Percentiles rank a stretch among this genome's conserved stretches.
These are phyloP conservation scores for Leptura quadrifasciata DNA, from an alignment of 2,888 invertebrate genomes.

Conservation along the genomic window DNA sequence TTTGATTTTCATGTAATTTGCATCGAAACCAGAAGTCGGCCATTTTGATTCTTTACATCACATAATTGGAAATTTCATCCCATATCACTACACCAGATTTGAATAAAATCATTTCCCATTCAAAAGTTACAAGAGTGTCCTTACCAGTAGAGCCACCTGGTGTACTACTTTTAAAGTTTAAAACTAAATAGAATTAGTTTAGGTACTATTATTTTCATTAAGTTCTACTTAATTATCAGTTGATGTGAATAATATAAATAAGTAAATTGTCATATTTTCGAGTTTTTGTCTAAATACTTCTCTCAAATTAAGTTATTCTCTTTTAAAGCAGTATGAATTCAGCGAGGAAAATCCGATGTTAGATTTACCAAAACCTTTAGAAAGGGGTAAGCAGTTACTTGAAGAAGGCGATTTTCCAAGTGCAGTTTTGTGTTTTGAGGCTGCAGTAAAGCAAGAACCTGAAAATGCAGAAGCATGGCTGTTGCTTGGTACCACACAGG, in stretches of 20 bases:
- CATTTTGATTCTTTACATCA: too few relatives aligned
- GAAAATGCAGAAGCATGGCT: constrained; percentile 91
- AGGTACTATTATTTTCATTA: too few relatives aligned
- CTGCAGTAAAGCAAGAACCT: constrained; percentile 90
- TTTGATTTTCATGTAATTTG: too few relatives aligned
- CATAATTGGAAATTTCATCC: too few relatives aligned
- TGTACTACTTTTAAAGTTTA: too few relatives aligned
- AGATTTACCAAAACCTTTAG: constrained; percentile 85
- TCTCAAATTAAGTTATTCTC: not conserved
- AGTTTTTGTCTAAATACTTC: not conserved
- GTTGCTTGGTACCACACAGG: constrained; percentile 92
- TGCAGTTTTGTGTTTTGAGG: constrained; percentile 97
- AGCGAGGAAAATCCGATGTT: constrained; percentile 91
- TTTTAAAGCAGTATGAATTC: constrained; percentile 83
- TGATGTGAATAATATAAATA: not conserved
- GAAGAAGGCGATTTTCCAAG: constrained; percentile 93
- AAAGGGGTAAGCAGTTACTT: constrained; percentile 89
- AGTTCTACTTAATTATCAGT: too few relatives aligned
- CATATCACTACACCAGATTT: too few relatives aligned
- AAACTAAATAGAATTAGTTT: too few relatives aligned
- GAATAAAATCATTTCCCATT: too few relatives aligned
- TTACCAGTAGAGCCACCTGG: too few relatives aligned
- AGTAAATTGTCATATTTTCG: not conserved
- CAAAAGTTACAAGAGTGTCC: too few relatives aligned
- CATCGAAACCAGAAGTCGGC: too few relatives aligned